Evolutionary conservation across 92 coral and sea anemone genomes (phyloP), one percentile per base, ranked within the genome.

Genomic region (Palythoa caribaeorum): DNA sequence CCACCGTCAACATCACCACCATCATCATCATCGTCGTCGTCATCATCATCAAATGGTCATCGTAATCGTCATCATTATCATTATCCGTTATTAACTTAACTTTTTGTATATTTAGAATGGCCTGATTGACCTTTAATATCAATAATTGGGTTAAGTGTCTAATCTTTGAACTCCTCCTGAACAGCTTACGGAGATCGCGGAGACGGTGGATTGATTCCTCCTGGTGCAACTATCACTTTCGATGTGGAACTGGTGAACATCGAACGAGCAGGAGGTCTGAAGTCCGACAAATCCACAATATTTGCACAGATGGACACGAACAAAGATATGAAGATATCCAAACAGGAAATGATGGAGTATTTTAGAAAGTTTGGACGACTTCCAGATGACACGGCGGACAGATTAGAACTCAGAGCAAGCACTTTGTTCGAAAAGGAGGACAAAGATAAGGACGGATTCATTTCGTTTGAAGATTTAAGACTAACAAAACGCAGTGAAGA

Each of bases 101-200:
- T 28, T 28, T 28, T 28, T 28, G 28, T 28, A 28, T 28, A 28
- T 28, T 28, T 28, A 28, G 28, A 28, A 28, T 28, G 28, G 28
- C 28, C 28, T 28, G 28, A 28, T 28, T 28, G 28, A 28, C 28
- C 28, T 28, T 28, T 28, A 28, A 28, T 28, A 28, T 28, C 28
- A 28, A 28, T 28, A 28, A 28, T 28, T 28, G 28, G 28, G 28
- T 28, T 28, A 28, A 5, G 3, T 70, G 12, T 70, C 44, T 70
- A 19, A 75, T 50, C 80, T n/a, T n/a, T 19, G 19, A 47, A 48
- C 37, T 51, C 21, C 37, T 44, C 21, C 28, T 6, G 11, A 10
- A 50, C 75, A 80, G 85, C 85, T 63, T 80, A 80, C 9, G 85
- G 85, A 47, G 85, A 80, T 80, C 59, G 74, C n/a, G 85, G 85